Evolutionary conservation across 2,888 invertebrate species (phyloP).

Genomic region (Onchidella celtica): DNA sequence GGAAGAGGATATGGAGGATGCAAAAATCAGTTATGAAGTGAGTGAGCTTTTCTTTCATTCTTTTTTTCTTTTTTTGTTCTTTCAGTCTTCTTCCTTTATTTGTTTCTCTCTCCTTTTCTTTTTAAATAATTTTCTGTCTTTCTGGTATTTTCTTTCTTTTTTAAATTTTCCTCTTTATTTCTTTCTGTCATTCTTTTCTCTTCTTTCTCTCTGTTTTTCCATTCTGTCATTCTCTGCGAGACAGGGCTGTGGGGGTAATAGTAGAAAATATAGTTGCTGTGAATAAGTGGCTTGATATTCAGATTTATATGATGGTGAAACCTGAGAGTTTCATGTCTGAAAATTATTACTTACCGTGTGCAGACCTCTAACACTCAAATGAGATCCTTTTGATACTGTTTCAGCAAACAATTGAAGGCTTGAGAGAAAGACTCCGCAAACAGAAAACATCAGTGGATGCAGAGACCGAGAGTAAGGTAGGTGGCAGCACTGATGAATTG

Average conservation of each 20-base stretch:
- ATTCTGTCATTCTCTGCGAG: too few relatives aligned
- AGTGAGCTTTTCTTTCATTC: background rate
- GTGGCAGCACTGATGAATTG: background rate
- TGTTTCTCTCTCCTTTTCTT: background rate
- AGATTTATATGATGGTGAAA: too few relatives aligned
- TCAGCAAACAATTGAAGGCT: conserved; percentile 71
- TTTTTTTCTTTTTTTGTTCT: background rate
- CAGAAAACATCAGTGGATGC: conserved; percentile 71
- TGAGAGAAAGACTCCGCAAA: conserved; percentile 70
- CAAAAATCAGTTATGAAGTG: conserved; percentile 73
- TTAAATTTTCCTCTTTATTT: background rate
- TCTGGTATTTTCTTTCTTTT: background rate
- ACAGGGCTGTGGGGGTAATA: too few relatives aligned
- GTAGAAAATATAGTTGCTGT: too few relatives aligned
- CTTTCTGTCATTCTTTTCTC: background rate
- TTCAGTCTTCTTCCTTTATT: background rate
- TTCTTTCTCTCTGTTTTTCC: background rate
- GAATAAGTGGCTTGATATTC: too few relatives aligned
- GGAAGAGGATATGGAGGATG: conserved; percentile 75
- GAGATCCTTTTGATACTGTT: too few relatives aligned
- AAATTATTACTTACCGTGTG: too few relatives aligned
- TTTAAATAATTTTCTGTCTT: background rate
- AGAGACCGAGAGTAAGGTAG: conserved; percentile 72
- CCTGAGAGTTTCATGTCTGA: too few relatives aligned
- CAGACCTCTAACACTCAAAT: too few relatives aligned